Percentiles rank a stretch among this genome's conserved stretches.
These are phyloP conservation scores for Fundulus diaphanus DNA, from an alignment of 2,797 vertebrate genomes.

Conservation along the genomic window DNA sequence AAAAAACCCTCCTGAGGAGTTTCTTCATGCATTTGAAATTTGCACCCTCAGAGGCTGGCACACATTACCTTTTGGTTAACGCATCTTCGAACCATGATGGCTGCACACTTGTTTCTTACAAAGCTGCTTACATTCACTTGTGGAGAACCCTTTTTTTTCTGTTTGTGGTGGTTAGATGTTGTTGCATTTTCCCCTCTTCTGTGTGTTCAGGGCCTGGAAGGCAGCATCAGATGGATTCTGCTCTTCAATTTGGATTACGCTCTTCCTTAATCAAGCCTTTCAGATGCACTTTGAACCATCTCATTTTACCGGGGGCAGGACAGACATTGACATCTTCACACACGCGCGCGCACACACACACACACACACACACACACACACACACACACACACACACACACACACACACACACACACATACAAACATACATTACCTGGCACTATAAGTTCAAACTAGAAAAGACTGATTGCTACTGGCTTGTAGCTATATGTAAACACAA, in stretches of 20 bases:
- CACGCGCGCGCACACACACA: neutral
- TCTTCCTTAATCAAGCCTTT: neutral
- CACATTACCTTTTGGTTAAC: neutral
- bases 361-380: neutral
- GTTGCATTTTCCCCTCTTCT: neutral
- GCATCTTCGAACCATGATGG: too few species aligned
- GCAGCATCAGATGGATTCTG: neutral
- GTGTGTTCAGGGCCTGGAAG: neutral
- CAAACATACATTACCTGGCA: neutral
- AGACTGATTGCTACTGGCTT: neutral
- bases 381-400: neutral
- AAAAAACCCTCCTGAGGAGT: too few species aligned
- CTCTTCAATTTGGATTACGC: neutral
- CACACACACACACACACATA: too few species aligned
- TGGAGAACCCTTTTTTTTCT: neutral
- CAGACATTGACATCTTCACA: neutral
- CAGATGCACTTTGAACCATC: neutral
- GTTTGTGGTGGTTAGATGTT: neutral
- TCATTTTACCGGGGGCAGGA: neutral
- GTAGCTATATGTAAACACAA: neutral
- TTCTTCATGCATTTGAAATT: neutral
- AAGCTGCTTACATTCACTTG: neutral
- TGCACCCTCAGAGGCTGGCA: neutral
- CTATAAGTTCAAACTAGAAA: neutral
- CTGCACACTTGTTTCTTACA: neutral